Conservation (phyloP, 2,797 vertebrate genomes). For the Ptychobarbus kaznakovi region DNA sequence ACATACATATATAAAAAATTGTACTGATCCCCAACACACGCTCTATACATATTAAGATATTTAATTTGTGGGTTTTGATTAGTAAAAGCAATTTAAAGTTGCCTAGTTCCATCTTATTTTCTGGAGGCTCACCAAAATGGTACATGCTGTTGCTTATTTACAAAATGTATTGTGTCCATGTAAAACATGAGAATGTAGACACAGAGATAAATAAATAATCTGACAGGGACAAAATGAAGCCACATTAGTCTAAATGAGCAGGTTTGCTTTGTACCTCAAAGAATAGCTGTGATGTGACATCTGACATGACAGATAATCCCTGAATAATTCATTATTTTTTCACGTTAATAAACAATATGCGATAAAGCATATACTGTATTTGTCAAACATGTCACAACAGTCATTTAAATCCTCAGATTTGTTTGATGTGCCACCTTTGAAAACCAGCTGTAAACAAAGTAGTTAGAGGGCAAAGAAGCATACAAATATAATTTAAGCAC, state of each 20-base stretch:
- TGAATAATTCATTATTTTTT: constrained; percentile 38
- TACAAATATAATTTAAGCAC: constrained; percentile 14
- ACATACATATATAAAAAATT: neutral
- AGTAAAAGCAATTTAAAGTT: neutral
- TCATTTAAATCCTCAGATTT: constrained; percentile 4
- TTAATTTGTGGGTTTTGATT: neutral
- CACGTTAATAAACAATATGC: constrained; percentile 35
- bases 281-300: constrained; percentile 27
- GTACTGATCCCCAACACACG: neutral
- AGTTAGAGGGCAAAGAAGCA: constrained; percentile 4
- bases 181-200: neutral
- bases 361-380: constrained; percentile 24
- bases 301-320: constrained; percentile 42
- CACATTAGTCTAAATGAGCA: constrained; percentile 10
- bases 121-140: neutral
- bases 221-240: neutral
- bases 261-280: neutral
- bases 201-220: neutral
- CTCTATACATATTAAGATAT: neutral
- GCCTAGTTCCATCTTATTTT: neutral
- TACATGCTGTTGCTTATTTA: neutral
- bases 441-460: constrained; percentile 19
- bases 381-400: constrained; percentile 25
- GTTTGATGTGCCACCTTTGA: constrained; percentile 11
- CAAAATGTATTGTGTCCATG: neutral